Evolutionary conservation across 2,797 vertebrate species (phyloP).

Genomic region (Botia kubotai): DNA sequence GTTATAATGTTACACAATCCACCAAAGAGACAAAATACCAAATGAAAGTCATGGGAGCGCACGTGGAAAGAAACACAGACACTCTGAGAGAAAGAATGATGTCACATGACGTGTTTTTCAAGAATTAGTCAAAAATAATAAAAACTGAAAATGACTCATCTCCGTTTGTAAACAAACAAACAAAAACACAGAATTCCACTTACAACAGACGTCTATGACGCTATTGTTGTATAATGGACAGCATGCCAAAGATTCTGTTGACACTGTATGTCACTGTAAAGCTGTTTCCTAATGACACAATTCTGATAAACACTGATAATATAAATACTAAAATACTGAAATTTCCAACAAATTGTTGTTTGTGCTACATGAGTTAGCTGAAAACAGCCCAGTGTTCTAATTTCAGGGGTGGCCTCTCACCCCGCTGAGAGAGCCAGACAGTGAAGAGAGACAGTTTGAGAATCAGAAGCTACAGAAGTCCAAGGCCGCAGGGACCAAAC

Average conservation of each 20-base stretch:
- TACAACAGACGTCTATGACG: not conserved
- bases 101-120: too few species aligned
- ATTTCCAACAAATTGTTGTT: not conserved
- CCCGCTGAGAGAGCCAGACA: not conserved
- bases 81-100: not conserved
- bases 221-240: not conserved
- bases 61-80: constrained; percentile 20
- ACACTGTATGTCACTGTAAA: too few species aligned
- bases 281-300: not conserved
- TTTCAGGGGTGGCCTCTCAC: not conserved
- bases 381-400: constrained; percentile 1
- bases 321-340: not conserved
- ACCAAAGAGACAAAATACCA: not conserved
- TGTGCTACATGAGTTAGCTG: not conserved
- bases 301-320: not conserved
- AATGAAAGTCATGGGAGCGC: constrained; percentile 43
- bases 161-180: too few species aligned
- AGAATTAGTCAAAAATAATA: not conserved
- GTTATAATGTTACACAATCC: not conserved
- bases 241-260: too few species aligned
- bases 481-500: constrained; percentile 62
- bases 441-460: constrained; percentile 49
- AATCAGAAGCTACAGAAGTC: constrained; percentile 66
- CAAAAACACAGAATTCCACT: too few species aligned
- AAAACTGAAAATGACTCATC: too few species aligned